These are phyloP conservation scores for Phyllotis vaccarum DNA, from an alignment of 2,797 vertebrate species.

Conservation along the genomic window DNA sequence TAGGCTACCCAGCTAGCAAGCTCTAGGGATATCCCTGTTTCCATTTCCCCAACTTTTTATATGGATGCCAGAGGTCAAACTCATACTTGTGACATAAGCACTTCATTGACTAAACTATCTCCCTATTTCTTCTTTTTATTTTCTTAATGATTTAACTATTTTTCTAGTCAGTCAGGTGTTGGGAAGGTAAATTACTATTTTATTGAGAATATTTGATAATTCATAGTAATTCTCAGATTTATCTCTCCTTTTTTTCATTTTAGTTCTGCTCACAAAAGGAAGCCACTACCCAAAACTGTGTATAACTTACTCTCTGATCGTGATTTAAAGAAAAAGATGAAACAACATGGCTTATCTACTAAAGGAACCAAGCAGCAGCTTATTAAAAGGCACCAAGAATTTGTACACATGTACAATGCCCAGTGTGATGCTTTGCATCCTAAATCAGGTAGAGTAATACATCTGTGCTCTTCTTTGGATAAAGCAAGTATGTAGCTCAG, in stretches of 20 bases:
- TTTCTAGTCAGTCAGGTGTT: background rate
- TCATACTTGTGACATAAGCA: background rate
- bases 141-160: background rate
- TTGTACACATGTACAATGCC: constrained; percentile 94
- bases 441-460: constrained; percentile 90
- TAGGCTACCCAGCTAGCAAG: background rate
- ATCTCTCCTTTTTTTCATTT: background rate
- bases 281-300: constrained; percentile 92
- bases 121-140: background rate
- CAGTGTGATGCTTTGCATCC: constrained; percentile 95
- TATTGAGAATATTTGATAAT: constrained; percentile 54
- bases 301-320: constrained; percentile 94
- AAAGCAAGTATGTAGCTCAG: background rate
- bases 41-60: background rate
- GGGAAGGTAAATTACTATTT: constrained; percentile 51
- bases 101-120: background rate
- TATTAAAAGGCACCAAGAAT: constrained; percentile 93
- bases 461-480: background rate
- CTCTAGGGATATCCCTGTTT: background rate
- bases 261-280: constrained; percentile 90
- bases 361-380: constrained; percentile 93
- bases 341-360: constrained; percentile 91
- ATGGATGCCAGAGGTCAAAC: background rate
- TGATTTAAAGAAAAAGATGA: constrained; percentile 93
- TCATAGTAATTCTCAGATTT: constrained; percentile 49